Evolutionary conservation across 2,888 invertebrate genomes (phyloP), one percentile per base, ranked within the genome.

Genomic region (Lithophane ornitopus): DNA sequence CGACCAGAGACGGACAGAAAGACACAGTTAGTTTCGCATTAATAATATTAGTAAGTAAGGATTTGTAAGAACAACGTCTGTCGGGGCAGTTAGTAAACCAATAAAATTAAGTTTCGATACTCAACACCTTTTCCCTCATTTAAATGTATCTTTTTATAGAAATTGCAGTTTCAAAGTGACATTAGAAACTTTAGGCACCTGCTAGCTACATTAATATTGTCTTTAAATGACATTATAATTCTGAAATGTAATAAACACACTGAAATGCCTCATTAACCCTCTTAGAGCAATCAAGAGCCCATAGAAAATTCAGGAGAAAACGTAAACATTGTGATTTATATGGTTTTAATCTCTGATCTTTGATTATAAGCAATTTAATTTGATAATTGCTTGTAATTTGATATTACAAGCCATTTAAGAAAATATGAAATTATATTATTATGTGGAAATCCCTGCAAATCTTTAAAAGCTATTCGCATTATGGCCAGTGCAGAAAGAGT

Each of bases 211-310:
- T 71, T 44, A 46, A 73, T 73, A 59, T 59, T 70, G 34, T 78
- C 34, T 34, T 11, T 12, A 34, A 78, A 70, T 16, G 2, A 22
- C 34, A 26, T 44, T 26, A 39, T 70, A 54, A 70, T 78, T 70
- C 52, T 34, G 7, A 61, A 61, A 44, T n/a, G 14, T 16, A 26
- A 34, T 52, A 14, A 49, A 59, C 3, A 26, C 2, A 52, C 16
- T 52, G 2, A 70, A 44, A 78, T 70, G 1, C 22, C 26, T 54
- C 26, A 70, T 79, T 39, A 79, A 70, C 44, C 19, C 9, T 11
- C 22, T 19, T 26, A 28, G 1, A 44, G 34, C 19, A 46, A 78
- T 70, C 34, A 70, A 70, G 22, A 70, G 26, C 2, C 16, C 4
- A 49, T 44, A 49, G 41, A 78, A 28, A 68, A 67, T 14, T 44